phyloP scores from a whole-genome alignment of 1,140 invertebrate genomes.

The Sinella curviseta region DNA sequence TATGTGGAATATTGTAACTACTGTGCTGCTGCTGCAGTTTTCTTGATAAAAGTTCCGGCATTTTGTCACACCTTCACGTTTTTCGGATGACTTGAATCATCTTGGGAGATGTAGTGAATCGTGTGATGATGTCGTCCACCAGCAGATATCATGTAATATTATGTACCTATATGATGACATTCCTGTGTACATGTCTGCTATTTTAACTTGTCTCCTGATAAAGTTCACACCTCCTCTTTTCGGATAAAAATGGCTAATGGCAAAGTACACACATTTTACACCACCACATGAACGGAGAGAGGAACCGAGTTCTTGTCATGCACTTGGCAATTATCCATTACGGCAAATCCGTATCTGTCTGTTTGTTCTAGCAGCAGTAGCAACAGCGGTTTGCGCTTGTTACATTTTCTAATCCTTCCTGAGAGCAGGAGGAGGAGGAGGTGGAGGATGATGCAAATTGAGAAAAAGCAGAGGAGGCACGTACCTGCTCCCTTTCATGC shows the following conservation, averaged over 20 bases:
- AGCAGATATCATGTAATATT: no score
- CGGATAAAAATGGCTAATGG: not conserved
- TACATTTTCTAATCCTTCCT: not conserved
- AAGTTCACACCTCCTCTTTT: not conserved
- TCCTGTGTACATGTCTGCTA: no score
- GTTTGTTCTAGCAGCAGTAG: not conserved
- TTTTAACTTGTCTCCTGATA: not conserved
- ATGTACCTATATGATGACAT: no score
- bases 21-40: no score
- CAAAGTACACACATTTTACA: not conserved
- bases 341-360: not conserved
- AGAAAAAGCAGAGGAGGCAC: not conserved
- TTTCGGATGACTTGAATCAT: not conserved
- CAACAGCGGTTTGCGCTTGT: not conserved
- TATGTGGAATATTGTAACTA: no score
- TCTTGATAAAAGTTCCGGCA: not conserved
- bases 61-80: not conserved
- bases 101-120: not conserved
- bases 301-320: not conserved
- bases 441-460: not conserved
- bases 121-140: not conserved
- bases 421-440: not conserved
- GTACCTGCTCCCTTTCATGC: not conserved
- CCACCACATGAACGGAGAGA: not conserved
- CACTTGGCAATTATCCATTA: slow-evolving; percentile 8